Conservation (phyloP, 92 coral and sea anemone genomes). For the Anthopleura xanthogrammica region DNA sequence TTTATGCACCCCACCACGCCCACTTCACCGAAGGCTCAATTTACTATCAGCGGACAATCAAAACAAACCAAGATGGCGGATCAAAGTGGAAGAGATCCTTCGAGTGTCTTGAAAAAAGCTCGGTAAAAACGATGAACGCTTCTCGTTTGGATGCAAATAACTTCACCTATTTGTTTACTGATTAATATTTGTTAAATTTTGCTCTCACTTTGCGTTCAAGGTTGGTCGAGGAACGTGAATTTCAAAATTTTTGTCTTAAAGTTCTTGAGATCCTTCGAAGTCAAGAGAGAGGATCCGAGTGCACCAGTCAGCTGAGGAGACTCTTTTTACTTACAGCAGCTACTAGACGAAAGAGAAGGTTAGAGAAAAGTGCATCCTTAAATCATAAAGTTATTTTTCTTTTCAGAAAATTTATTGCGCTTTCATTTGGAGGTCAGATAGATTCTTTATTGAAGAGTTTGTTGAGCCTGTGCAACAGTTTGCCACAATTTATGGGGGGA, state of each 20-base stretch:
- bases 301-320: constrained; percentile 60
- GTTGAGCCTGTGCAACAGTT: too few species aligned
- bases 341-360: constrained; percentile 73
- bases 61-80: constrained; percentile 68
- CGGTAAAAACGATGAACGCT: constrained; percentile 35
- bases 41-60: constrained; percentile 1
- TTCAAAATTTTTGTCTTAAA: constrained; percentile 65
- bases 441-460: too few species aligned
- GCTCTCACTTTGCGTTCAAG: constrained; percentile 14
- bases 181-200: neutral
- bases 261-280: constrained; percentile 54
- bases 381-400: neutral
- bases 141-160: neutral
- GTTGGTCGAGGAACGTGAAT: constrained; percentile 66
- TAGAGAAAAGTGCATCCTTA: neutral
- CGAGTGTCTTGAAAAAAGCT: constrained; percentile 74
- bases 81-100: constrained; percentile 57
- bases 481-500: too few species aligned
- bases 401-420: too few species aligned
- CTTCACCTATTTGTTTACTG: neutral
- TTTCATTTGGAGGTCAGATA: too few species aligned
- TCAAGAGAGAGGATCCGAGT: constrained; percentile 75
- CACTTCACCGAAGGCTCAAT: neutral
- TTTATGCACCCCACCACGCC: neutral
- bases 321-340: constrained; percentile 70